Conservation (phyloP, 2,888 invertebrate species). For the Spicauda simplicius region DNA sequence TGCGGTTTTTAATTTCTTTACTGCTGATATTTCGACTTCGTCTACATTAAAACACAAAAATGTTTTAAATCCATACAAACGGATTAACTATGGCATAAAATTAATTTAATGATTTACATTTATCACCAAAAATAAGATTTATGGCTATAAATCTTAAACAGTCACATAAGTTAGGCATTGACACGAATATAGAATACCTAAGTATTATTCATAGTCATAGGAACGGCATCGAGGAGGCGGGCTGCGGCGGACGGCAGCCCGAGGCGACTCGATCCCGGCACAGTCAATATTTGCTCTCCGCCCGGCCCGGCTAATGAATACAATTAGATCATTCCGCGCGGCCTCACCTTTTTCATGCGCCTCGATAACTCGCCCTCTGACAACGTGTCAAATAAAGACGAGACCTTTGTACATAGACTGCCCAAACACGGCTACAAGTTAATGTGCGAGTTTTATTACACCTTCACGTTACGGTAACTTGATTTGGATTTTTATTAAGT, state of each 20-base stretch:
- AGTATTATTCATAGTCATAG: slow-evolving; percentile 1
- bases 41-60: too few species aligned
- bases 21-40: too few species aligned
- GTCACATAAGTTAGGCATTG: too few species aligned
- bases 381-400: slow-evolving; percentile 72
- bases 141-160: too few species aligned
- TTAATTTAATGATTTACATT: too few species aligned
- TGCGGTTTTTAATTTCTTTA: too few species aligned
- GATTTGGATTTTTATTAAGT: not conserved
- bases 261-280: slow-evolving; percentile 61
- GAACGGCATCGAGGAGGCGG: slow-evolving; percentile 3
- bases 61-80: too few species aligned
- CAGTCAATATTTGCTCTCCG: slow-evolving; percentile 78
- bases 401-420: slow-evolving; percentile 62
- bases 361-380: slow-evolving; percentile 65
- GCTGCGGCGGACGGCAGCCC: slow-evolving; percentile 42
- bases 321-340: slow-evolving; percentile 85
- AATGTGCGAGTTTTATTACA: slow-evolving; percentile 18
- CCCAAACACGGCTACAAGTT: slow-evolving; percentile 52
- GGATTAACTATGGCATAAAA: too few species aligned
- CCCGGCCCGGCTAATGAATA: slow-evolving; percentile 83
- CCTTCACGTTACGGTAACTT: not conserved
- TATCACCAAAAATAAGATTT: too few species aligned
- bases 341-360: slow-evolving; percentile 82
- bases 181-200: not conserved